A percentile compares a stretch with the other conserved stretches of the same genome.
Conservation (phyloP, 2,797 vertebrate species). For the Hoplostethus atlanticus region DNA sequence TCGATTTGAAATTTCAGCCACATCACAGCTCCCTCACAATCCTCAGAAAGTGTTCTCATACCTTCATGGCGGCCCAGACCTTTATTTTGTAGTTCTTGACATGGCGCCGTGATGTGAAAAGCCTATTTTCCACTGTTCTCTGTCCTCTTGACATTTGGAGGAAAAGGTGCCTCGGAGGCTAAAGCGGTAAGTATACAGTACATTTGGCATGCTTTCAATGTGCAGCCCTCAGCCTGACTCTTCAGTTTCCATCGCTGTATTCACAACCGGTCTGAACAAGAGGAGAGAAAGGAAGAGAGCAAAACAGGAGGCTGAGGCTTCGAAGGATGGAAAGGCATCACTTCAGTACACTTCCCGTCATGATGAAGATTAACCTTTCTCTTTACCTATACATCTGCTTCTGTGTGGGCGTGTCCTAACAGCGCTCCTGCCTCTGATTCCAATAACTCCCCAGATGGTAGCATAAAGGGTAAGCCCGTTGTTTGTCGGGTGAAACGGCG, state of each 20-base stretch:
- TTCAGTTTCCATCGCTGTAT: constrained; percentile 38
- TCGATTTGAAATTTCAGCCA: no score
- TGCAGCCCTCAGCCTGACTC: constrained; percentile 5
- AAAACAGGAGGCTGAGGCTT: constrained; percentile 1
- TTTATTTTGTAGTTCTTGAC: constrained; percentile 13
- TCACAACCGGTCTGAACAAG: constrained; percentile 14
- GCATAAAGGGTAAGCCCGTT: constrained; percentile 38
- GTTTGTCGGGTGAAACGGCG: constrained; percentile 30
- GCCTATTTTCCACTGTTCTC: background rate
- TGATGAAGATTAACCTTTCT: constrained; percentile 28
- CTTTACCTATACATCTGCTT: constrained; percentile 16
- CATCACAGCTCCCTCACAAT: no score
- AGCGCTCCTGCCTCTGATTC: background rate
- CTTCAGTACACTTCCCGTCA: background rate
- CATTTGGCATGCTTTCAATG: constrained; percentile 34
- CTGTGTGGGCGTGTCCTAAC: constrained; percentile 25
- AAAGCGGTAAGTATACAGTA: constrained; percentile 14
- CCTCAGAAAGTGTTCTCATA: background rate
- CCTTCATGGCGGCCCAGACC: background rate
- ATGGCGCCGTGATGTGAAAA: constrained; percentile 10
- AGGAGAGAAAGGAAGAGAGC: background rate
- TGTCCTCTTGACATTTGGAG: constrained; percentile 5
- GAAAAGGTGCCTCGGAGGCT: constrained; percentile 19
- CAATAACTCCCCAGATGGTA: constrained; percentile 41
- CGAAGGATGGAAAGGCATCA: constrained; percentile 12